phyloP scores from a whole-genome alignment of 2,113 vertebrate species.

The Camelus dromedarius region DNA sequence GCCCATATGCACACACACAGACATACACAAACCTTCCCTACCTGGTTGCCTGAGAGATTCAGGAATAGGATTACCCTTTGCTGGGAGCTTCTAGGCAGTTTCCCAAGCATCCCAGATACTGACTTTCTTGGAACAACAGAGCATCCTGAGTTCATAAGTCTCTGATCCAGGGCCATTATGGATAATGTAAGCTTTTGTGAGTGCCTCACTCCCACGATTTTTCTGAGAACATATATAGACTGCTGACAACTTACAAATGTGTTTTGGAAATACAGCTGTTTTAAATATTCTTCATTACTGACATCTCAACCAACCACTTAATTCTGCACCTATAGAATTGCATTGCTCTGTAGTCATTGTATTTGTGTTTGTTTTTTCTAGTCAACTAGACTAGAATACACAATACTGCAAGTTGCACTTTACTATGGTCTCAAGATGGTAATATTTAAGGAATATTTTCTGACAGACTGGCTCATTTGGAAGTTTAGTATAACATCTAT shows the following conservation, averaged over 20 bases:
- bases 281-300: not conserved
- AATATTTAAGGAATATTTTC: slow-evolving; percentile 27
- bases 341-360: not conserved
- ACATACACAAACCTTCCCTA: not conserved
- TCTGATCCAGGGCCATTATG: not conserved
- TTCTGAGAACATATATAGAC: not conserved
- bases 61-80: not conserved
- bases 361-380: slow-evolving; percentile 18
- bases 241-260: not conserved
- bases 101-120: not conserved
- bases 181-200: not conserved
- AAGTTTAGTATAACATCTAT: not conserved
- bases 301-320: not conserved
- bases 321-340: not conserved
- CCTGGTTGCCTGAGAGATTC: not conserved
- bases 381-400: not conserved
- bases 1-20: not conserved
- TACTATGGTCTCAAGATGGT: not conserved
- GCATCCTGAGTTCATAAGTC: not conserved
- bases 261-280: slow-evolving; percentile 25
- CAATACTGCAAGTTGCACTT: not conserved
- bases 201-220: not conserved
- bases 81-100: not conserved
- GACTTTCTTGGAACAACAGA: not conserved
- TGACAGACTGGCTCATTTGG: not conserved